Base-by-base conservation (phyloP, 2,797 vertebrate species). In the Lacerta agilis region DNA sequence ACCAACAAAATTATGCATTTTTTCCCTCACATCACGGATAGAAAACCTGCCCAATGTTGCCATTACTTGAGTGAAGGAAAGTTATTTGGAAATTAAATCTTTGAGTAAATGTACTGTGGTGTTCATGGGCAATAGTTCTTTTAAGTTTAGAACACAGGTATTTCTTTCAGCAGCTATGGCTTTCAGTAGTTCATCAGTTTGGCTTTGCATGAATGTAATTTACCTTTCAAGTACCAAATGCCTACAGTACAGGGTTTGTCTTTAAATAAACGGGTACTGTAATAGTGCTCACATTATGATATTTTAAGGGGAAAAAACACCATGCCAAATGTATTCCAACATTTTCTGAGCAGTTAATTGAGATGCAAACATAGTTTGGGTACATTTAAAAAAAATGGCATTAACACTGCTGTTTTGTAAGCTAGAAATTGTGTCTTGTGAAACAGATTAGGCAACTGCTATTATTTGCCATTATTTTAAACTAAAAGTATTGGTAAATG, bases 151-250 rank as follows among this genome's bases (percentile, higher is more conserved):
- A 94, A 96, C 93, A 89, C 93, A 96, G 95, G 93, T 96, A 95
- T 95, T 95, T 95, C 93, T 93, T 95, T 96, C 95, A 94, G 94
- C 89, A 82, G 86, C 94, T 93, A 87, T 94, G 95, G 95, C 94
- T 96, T 96, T 96, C 96, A 92, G 67, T 95, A 95, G 93, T 95
- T 96, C 97, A 96, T 96, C 95, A 94, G 94, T 95, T 96, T 95
- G 93, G 93, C 93, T 96, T 95, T 95, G 93, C 89, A 88, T 95
- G 92, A 96, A 94, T 91, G 33, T 95, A 96, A 96, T 96, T 95
- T 96, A 95, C 96, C 95, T 96, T 94, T 95, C 94, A 95, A 93
- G 94, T 91, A 94, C 93, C 87, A 92, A 94, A 93, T 89, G 33
- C 78, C 88, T 94, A 97, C 95, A 97, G 96, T 94, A 93, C 91